Base-by-base conservation (phyloP, 2,888 invertebrate genomes). In the Quadroppia sp. region DNA sequence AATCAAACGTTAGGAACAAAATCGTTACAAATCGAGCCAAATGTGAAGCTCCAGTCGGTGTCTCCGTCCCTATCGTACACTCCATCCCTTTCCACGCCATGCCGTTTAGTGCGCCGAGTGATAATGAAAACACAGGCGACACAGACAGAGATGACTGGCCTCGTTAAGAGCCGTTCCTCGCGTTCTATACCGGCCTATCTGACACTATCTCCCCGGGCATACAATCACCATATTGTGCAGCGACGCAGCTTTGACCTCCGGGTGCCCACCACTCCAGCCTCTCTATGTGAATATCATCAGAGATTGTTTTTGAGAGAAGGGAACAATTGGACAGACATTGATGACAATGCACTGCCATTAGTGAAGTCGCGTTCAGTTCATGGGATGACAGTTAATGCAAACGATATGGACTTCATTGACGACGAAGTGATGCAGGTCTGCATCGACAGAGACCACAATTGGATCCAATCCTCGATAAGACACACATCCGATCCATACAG, bases 111-210 rank as follows among this genome's bases (percentile, higher is more conserved):
- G 3, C 69, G 76, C 1, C 50, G 76, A 50, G 76, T 77, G 11
- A 53, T 77, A 0, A 93, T 93, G 93, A 90, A 92, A 82, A 93
- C 93, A 0, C 94, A 94, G 84, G 93, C 94, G 20, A 94, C 94
- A 3, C 94, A 94, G 84, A 93, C 89, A 6, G 69, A 69, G 6
- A 93, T 94, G 85, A 87, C 88, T 42, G 88, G 88, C 80, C 83
- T 89, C 80, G 88, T 88, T 13, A 45, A 36, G 71, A 42, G 71
- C 17, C 69, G 69, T 13, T 53, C 53, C 11, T 71, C 50, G 15
- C 73, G 45, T 25, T 73, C 53, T 1, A 64, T 89, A n/a, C 88
- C 90, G 4, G 81, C 81, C 30, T 85, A 85, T 73, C 82, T 86
- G 70, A 79, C 78, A n/a, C 74, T 78, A 6, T 77, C 77, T 32